Evolutionary conservation across 1,140 invertebrate genomes (phyloP), one percentile per base, ranked within the genome.

Genomic region (Diprion similis): DNA sequence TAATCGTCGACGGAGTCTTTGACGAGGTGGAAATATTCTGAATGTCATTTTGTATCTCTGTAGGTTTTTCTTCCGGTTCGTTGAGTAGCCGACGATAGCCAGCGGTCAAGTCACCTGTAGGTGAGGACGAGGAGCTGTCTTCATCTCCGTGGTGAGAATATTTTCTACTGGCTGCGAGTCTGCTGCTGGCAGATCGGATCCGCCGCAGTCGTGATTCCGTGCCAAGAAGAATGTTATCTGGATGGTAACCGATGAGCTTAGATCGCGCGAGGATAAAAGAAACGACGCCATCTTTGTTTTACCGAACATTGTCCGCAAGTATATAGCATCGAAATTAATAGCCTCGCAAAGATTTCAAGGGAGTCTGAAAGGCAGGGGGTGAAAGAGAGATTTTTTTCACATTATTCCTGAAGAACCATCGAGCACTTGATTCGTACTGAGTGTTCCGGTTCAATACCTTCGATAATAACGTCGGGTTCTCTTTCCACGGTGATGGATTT

Each of bases 131-230:
- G 9, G 82, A 84, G 74, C 79, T 80, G 66, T 80, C 77, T 64
- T 79, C 79, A 46, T 76, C 78, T 45, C 77, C 76, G n/a, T 71
- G 77, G 1, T 74, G 73, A 51, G 80, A 83, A 72, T 75, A 79
- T 73, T 78, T 82, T 15, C 75, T 70, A 17, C 70, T 68, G 46
- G 80, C 71, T 9, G 77, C 79, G 48, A 81, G 79, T 80, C 81
- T 82, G 76, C 73, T 83, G 78, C 79, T 88, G 80, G 82, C 85
- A 19, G 91, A 92, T 83, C 90, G 91, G 13, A 92, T 91, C 76
- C 91, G 83, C 45, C 90, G 86, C 15, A 89, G 85, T 73, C 91
- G 85, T 4, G 91, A 90, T 2, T 92, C 87, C 75, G 89, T 90
- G 8, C 91, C 92, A 46, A 93, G 83, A 65, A 92, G 81, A 17